Conservation (phyloP, 2,113 vertebrate genomes). For the Pyrgilauda ruficollis region DNA sequence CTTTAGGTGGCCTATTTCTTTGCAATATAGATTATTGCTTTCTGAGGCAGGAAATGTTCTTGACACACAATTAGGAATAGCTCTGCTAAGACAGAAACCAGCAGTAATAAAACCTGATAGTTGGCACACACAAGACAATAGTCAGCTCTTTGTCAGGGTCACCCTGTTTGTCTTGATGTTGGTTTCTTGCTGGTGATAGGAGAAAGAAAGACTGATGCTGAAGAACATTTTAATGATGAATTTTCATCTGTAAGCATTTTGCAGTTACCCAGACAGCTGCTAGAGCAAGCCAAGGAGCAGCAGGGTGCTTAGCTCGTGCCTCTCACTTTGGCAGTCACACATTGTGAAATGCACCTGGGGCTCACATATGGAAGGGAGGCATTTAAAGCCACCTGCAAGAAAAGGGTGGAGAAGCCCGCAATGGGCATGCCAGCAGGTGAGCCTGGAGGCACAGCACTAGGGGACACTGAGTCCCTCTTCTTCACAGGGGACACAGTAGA, state of each 20-base stretch:
- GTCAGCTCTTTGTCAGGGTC: slow-evolving; percentile 50
- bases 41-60: slow-evolving; percentile 1
- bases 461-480: rapidly evolving
- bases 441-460: not conserved
- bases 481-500: rapidly evolving
- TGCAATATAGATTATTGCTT: not conserved
- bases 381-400: not conserved
- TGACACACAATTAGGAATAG: not conserved
- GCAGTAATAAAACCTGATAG: not conserved
- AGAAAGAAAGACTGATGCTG: not conserved
- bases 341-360: rapidly evolving
- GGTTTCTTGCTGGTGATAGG: not conserved
- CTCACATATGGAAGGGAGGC: not conserved
- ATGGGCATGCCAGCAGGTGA: too few relatives aligned
- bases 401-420: not conserved
- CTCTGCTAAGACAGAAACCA: not conserved
- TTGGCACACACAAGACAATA: slow-evolving; percentile 8
- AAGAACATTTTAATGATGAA: not conserved
- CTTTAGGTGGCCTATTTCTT: not conserved
- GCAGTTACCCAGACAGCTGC: not conserved
- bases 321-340: not conserved
- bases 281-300: not conserved
- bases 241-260: slow-evolving; percentile 15
- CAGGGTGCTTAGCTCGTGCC: not conserved
- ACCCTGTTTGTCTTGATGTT: not conserved